Base-by-base conservation (phyloP, 2,113 vertebrate species). In the Neotragus moschatus region DNA sequence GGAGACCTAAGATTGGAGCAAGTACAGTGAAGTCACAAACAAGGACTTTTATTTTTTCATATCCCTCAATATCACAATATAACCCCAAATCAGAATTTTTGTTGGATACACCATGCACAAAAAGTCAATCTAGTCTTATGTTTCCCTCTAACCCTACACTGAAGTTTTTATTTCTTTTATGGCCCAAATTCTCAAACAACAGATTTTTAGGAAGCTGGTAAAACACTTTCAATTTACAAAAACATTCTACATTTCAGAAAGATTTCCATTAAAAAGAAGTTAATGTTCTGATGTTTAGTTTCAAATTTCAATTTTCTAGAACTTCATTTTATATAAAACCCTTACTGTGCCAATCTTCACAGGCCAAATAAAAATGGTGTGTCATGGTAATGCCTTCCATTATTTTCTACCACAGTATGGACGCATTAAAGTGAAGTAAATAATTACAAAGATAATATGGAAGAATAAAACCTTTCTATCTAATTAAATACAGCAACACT, bases 401-500 rank as follows among this genome's bases (percentile, higher is more conserved):
- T 97, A 91, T 94, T 93, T 88, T 93, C 75, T 84, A 93, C 36
- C 81, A 95, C 30, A 79, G 49, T 23, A 93, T 2, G 56, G 77
- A 90, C 6, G 82, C 47, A 89, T 66, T 94, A 94, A 86, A 97
- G 79, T 23, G 17, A 91, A 93, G 79, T 90, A 95, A 95, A 88
- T 49, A 91, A 81, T 91, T 97, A 85, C 15, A 43, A 84, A 91
- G 25, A 81, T 81, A 95, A 84, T 95, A 60, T 70, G n/a, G 30
- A 91, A 89, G 95, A 91, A 88, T 28, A 86, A 77, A 77, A 85
- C 43, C 70, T 94, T 75, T 94, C 45, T 79, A 94, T 39, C 70
- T 60, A 94, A 94, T 84, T 96, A 95, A 95, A 85, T 92, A 26
- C 96, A 92, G 84, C 60, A 86, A 92, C 13, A 94, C 43, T 92